Percentiles rank a stretch among this genome's conserved stretches.
These are phyloP conservation scores for Empidonax alnorum DNA, from an alignment of 2,113 vertebrate genomes.

Conservation along the genomic window DNA sequence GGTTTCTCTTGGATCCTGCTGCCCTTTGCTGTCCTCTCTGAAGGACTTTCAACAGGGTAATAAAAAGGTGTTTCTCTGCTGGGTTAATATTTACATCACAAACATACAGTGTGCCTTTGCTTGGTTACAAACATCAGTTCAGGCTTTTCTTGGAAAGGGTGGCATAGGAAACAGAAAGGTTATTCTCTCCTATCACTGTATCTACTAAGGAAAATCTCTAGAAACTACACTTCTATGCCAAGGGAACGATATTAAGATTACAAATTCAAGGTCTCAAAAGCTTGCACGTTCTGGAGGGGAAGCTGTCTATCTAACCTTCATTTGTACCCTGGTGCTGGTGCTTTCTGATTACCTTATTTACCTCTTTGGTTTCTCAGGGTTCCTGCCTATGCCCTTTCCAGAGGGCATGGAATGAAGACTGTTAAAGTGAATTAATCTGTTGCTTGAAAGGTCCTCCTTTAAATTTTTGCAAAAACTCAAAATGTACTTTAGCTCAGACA, in stretches of 20 bases:
- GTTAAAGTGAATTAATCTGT: neutral
- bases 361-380: neutral
- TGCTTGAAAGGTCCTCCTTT: neutral
- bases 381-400: neutral
- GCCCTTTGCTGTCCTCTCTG: neutral
- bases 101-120: constrained; percentile 20
- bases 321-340: neutral
- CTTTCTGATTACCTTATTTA: neutral
- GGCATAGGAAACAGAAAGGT: neutral
- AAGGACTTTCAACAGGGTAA: neutral
- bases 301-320: constrained; percentile 32
- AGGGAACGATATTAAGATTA: neutral
- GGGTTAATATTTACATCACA: constrained; percentile 63
- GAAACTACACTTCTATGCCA: fast-evolving
- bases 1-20: neutral
- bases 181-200: neutral
- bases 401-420: neutral
- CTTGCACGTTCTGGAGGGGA: neutral
- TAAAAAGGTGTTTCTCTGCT: constrained; percentile 34
- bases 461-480: neutral
- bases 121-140: constrained; percentile 37
- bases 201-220: neutral
- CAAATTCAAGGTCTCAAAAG: neutral
- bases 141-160: constrained; percentile 17
- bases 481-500: neutral